phyloP scores from a whole-genome alignment of 2,888 invertebrate species.

The Drosophila mercatorum region DNA sequence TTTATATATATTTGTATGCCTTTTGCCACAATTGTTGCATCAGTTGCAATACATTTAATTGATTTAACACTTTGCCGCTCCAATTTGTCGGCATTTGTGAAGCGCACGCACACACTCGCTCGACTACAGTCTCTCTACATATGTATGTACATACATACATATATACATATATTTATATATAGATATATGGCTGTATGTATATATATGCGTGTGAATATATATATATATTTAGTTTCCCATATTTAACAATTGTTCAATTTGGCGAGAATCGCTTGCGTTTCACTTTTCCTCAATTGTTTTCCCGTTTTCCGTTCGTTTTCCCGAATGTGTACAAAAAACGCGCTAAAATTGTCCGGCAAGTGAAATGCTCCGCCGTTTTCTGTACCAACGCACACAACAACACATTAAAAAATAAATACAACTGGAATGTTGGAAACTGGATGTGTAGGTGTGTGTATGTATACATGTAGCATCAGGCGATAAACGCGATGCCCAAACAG shows the following conservation, averaged over 20 bases:
- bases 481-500: conserved; percentile 26
- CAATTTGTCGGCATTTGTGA: conserved; percentile 36
- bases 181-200: background rate
- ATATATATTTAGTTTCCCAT: conserved; percentile 16
- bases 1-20: conserved; percentile 45
- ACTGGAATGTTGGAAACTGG: conserved; percentile 64
- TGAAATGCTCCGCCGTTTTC: conserved; percentile 62
- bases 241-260: conserved; percentile 29
- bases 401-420: conserved; percentile 81
- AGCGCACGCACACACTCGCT: background rate
- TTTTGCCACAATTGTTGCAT: conserved; percentile 46
- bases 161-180: conserved; percentile 2
- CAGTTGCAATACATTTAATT: conserved; percentile 12
- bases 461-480: conserved; percentile 46
- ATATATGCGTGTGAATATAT: background rate
- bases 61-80: conserved; percentile 21
- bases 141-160: no score
- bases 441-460: conserved; percentile 64
- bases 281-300: conserved; percentile 11
- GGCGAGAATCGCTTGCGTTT: conserved; percentile 18
- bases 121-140: conserved; percentile 3
- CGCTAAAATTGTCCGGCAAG: conserved; percentile 71
- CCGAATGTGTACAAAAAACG: conserved; percentile 57
- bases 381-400: conserved; percentile 71
- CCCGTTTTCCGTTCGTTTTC: conserved; percentile 3